Evolutionary conservation across 2,888 invertebrate genomes (phyloP), one percentile per base, ranked within the genome.

Genomic region (Tineola bisselliella): DNA sequence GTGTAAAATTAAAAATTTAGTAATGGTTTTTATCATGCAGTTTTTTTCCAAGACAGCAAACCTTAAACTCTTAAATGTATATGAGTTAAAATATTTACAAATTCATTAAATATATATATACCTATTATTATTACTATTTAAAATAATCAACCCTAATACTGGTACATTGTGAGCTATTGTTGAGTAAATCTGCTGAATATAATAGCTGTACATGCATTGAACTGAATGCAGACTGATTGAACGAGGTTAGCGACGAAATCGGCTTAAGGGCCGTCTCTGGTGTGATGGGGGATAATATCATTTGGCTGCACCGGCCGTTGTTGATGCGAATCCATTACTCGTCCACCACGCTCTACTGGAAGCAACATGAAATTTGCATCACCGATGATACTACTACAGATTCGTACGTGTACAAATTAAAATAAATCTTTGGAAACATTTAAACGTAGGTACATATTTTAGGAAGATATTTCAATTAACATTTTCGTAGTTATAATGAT

Each of bases 161-260:
- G 38, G 5, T 38, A 38, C 38, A 10, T 38, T 38, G 38, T n/a
- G 11, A 38, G 38, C 38, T 38, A 10, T 38, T 38, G 38, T 38
- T 10, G 10, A 38, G 38, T n/a, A 38, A 38, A 38, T 38, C 38
- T 10, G 38, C 10, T 6, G 38, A 38, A 38, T 38, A 38, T 38
- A 38, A 38, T 38, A 38, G 38, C 38, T 38, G 6, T 38, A 38
- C n/a, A 38, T 38, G 38, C 38, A 38, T 38, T 38, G 38, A 38
- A 38, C 48, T 48, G 18, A 17, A 18, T 48, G 48, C 48, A 13
- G 18, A 66, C 75, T 80, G 82, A 82, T 80, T 80, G 82, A 77
- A 82, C 77, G 75, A 81, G 76, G 79, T 80, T 80, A 79, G 59
- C 52, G 77, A 70, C 74, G 73, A 76, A 83, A 84, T 83, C 81